Percentiles rank a stretch among this genome's conserved stretches.
These are phyloP conservation scores for Nymphalis polychloros DNA, from an alignment of 2,888 invertebrate genomes.

Conservation along the genomic window DNA sequence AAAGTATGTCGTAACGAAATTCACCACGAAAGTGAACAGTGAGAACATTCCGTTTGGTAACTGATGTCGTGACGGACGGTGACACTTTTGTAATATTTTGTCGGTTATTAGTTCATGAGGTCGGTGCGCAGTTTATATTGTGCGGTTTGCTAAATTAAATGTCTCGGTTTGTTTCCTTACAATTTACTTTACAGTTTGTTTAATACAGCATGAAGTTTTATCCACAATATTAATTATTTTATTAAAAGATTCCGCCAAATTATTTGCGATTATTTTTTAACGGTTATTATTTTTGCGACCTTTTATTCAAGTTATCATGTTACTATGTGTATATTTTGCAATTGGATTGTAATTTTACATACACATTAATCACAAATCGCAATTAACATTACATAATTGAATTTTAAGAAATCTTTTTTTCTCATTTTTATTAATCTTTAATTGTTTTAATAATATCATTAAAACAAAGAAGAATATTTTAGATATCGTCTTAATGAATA, in stretches of 20 bases:
- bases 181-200: constrained; percentile 1
- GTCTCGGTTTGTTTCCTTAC: constrained; percentile 1
- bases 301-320: too few species aligned
- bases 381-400: too few species aligned
- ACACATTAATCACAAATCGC: too few species aligned
- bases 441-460: too few species aligned
- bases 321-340: too few species aligned
- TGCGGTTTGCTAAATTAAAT: constrained; percentile 30
- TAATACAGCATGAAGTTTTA: not conserved
- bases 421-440: too few species aligned
- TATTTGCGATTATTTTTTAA: not conserved
- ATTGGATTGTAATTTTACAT: too few species aligned
- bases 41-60: constrained; percentile 41
- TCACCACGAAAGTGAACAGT: constrained; percentile 10
- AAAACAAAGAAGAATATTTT: too few species aligned
- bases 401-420: too few species aligned
- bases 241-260: not conserved
- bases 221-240: not conserved
- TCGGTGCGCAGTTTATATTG: constrained; percentile 9
- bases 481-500: too few species aligned
- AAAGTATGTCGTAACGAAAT: constrained; percentile 11
- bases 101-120: constrained; percentile 49
- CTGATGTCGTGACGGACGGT: constrained; percentile 61
- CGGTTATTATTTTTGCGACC: not conserved
- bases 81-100: constrained; percentile 55